Conservation (phyloP, 2,888 invertebrate genomes). For the Emmelina monodactyla region DNA sequence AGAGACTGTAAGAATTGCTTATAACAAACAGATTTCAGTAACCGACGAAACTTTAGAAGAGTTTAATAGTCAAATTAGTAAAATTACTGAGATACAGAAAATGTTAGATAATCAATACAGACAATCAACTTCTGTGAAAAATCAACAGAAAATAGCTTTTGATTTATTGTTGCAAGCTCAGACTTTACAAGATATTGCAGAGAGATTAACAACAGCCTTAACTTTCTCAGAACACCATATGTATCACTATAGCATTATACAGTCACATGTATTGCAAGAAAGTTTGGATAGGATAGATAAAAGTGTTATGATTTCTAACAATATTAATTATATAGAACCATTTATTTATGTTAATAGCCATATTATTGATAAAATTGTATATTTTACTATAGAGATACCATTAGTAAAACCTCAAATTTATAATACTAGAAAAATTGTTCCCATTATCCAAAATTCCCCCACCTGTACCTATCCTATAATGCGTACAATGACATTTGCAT, state of each 20-base stretch:
- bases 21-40: neutral
- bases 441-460: slow-evolving; percentile 9
- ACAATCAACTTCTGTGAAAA: neutral
- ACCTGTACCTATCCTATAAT: slow-evolving; percentile 11
- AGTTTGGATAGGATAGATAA: slow-evolving; percentile 5
- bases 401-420: slow-evolving; percentile 9
- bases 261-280: slow-evolving; percentile 8
- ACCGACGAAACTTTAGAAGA: neutral
- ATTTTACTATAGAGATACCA: slow-evolving; percentile 10
- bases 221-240: slow-evolving; percentile 12
- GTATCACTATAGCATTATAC: slow-evolving; percentile 12
- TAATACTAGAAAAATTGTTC: slow-evolving; percentile 11
- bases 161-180: slow-evolving; percentile 11
- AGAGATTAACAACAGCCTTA: slow-evolving; percentile 10
- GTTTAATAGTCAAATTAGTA: slow-evolving; percentile 2
- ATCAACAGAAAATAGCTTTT: slow-evolving; percentile 5
- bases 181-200: slow-evolving; percentile 8
- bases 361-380: neutral
- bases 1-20: neutral
- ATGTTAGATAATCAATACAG: neutral
- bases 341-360: slow-evolving; percentile 4
- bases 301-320: slow-evolving; percentile 3
- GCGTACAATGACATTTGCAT: slow-evolving; percentile 7
- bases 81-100: neutral
- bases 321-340: slow-evolving; percentile 6